A percentile compares a stretch with the other conserved stretches of the same genome.
phyloP scores from a whole-genome alignment of 2,888 invertebrate genomes.

The Deilephila elpenor region DNA sequence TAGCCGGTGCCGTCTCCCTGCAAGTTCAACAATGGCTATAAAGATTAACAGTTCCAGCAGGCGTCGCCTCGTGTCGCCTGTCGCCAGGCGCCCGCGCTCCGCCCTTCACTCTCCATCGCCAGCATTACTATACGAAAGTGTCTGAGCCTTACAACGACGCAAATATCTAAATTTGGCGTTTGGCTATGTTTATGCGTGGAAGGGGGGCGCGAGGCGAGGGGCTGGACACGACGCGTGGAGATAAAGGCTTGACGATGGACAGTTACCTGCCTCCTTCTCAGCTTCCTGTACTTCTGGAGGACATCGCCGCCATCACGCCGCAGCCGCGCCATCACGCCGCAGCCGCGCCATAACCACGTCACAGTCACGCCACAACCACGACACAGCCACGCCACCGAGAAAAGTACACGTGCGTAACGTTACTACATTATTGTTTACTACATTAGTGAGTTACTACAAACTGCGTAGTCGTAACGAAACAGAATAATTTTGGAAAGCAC shows the following conservation, averaged over 20 bases:
- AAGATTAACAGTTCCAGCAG: conserved; percentile 69
- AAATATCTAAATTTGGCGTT: background rate
- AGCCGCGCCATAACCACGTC: conserved; percentile 44
- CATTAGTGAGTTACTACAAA: too few relatives aligned
- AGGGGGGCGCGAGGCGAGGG: background rate
- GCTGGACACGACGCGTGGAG: too few relatives aligned
- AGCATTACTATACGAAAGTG: too few relatives aligned
- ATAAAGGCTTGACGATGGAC: conserved; percentile 50
- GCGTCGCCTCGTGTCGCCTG: background rate
- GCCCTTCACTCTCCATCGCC: background rate
- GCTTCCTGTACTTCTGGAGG: conserved; percentile 92
- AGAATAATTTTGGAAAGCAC: too few relatives aligned
- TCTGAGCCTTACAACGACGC: too few relatives aligned
- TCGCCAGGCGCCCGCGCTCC: background rate
- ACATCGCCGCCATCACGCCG: conserved; percentile 43
- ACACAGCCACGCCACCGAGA: conserved; percentile 47
- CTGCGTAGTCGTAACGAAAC: too few relatives aligned
- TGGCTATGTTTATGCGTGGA: background rate
- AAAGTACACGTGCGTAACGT: conserved; percentile 33
- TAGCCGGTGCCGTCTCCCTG: conserved; percentile 92
- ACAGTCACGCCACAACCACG: conserved; percentile 37
- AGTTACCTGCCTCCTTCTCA: conserved; percentile 91
- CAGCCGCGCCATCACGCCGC: conserved; percentile 38
- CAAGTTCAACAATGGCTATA: conserved; percentile 85
- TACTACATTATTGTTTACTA: background rate